These are phyloP conservation scores for Oncorhynchus kisutch DNA, from an alignment of 2,113 vertebrate genomes.

Conservation along the genomic window DNA sequence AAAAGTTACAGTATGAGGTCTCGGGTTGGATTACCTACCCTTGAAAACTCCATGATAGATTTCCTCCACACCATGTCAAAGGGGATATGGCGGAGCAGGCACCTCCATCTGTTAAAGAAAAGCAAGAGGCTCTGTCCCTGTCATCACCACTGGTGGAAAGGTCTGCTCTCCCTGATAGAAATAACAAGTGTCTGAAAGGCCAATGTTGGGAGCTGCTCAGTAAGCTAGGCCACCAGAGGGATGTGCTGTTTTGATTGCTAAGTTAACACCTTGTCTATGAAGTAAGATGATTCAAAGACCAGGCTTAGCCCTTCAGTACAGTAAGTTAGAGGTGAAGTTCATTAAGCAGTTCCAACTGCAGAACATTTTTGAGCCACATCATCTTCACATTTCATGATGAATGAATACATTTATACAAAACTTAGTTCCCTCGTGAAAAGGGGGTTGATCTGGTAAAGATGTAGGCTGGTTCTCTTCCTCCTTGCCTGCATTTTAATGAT, in stretches of 20 bases:
- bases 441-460: slow-evolving; percentile 12
- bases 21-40: slow-evolving; percentile 13
- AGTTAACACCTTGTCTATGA: not conserved
- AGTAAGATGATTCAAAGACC: not conserved
- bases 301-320: not conserved
- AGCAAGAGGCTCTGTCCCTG: not conserved
- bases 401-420: slow-evolving; percentile 4
- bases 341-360: not conserved
- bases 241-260: slow-evolving; percentile 5
- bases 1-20: slow-evolving; percentile 18
- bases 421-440: slow-evolving; percentile 12
- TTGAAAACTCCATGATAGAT: slow-evolving; percentile 18
- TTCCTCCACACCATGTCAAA: not conserved
- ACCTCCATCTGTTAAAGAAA: not conserved
- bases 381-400: not conserved
- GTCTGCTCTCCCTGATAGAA: not conserved
- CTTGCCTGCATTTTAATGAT: slow-evolving; percentile 13
- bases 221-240: slow-evolving; percentile 12
- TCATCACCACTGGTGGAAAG: not conserved
- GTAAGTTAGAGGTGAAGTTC: not conserved
- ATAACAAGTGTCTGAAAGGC: not conserved
- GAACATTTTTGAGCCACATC: not conserved
- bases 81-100: not conserved
- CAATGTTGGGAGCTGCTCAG: slow-evolving; percentile 24
- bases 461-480: not conserved